These are phyloP conservation scores for Siderastrea radians DNA, from an alignment of 92 coral and sea anemone genomes.

Conservation along the genomic window DNA sequence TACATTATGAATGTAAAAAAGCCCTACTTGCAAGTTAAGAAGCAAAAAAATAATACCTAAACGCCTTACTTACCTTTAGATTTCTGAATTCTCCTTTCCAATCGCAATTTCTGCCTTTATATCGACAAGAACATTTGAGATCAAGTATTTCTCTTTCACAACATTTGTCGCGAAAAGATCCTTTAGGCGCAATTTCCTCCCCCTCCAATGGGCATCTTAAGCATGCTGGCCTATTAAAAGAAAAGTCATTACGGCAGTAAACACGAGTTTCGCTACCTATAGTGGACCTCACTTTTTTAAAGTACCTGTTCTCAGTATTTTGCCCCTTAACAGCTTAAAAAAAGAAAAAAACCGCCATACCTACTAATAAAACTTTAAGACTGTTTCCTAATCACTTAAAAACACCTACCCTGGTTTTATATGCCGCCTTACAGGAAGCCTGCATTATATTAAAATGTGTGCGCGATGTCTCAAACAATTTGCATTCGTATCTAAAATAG, in stretches of 20 bases:
- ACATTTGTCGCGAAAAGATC: constrained; percentile 47
- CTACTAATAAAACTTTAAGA: too few species aligned
- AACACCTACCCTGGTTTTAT: too few species aligned
- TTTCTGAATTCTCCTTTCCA: constrained; percentile 61
- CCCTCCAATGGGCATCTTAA: constrained; percentile 33
- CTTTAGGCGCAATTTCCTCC: constrained; percentile 8
- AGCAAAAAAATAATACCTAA: not conserved
- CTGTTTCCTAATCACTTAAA: too few species aligned
- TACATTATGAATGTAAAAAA: not conserved
- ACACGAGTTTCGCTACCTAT: not conserved
- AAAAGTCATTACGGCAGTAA: not conserved
- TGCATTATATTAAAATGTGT: too few species aligned
- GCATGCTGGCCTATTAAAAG: not conserved
- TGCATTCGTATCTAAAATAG: too few species aligned
- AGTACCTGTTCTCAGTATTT: too few species aligned
- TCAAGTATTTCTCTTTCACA: constrained; percentile 61
- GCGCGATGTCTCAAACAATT: too few species aligned
- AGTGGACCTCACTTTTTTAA: too few species aligned
- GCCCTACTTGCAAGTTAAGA: not conserved
- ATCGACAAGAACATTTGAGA: constrained; percentile 46
- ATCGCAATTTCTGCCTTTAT: constrained; percentile 23
- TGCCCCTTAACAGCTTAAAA: too few species aligned
- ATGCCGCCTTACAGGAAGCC: too few species aligned
- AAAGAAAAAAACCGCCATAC: too few species aligned
- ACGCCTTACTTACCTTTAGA: constrained; percentile 1